Base-by-base conservation (phyloP, 92 coral and sea anemone species). In the Heteractis magnifica region DNA sequence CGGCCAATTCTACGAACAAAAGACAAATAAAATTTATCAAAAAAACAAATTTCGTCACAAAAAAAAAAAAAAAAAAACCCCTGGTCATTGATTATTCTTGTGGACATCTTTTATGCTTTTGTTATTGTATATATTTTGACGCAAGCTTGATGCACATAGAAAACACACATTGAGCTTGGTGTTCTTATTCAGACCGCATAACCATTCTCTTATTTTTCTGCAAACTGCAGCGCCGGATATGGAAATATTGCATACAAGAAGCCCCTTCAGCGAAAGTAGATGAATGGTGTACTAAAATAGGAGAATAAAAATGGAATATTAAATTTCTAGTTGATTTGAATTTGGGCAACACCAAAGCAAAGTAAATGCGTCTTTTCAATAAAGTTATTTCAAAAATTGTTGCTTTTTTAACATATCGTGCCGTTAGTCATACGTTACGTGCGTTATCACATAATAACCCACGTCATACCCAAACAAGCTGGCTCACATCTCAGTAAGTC, bases 1-100 rank as follows among this genome's bases (percentile, higher is more conserved):
- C 98, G 95, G 44, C 98, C 98, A 71, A 95, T 90, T 48, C 98
- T 95, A 52, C 6, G 72, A 6, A 49, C 52, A 56, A 44, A 72
- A 79, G 4, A 49, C 51, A 51, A 44, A 62, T 9, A 50, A 52
- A 82, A 58, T 62, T 62, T 0, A 51, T 21, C 6, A 3, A 13
- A 72, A 20, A 14, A 18, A 16, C 52, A 78, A 26, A 49, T 53
- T 53, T 7, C 56, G 56, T 11, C 56, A 53, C 8, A 13, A 16
- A 8, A 20, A 74, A 26, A 77, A 1, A 7, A 77, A 10, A 12
- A 53, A 53, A 8, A 53, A 53, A 34, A 34, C 44, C 44, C 44
- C 13, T 2, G 13, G 16, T 12, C 15, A 3, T 58, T 11, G n/a
- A 58, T 58, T 3, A 58, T 58, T 58, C 16, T 58, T 12, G 13